Evolutionary conservation across 2,888 invertebrate species (phyloP), one percentile per base, ranked within the genome.

Genomic region (Lapara coniferarum): DNA sequence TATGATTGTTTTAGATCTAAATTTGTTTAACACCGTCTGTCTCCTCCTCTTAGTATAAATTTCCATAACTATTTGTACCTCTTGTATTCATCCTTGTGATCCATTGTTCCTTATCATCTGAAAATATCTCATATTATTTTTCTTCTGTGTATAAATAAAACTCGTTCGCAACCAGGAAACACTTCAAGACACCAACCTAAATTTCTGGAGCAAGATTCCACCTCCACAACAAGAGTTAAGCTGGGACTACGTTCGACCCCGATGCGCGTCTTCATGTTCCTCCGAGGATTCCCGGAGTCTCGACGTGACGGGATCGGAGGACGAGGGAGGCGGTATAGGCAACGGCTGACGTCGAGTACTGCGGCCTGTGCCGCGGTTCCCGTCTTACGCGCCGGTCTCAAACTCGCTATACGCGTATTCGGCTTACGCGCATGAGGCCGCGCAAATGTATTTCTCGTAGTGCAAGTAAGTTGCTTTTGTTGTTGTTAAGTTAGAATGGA

Each of bases 301-400:
- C 3, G 94, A 94, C 80, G 94, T 94, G 58, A 94, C 94, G 89
- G 94, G 94, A 7, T 94, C 94, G 0, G 94, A 94, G 77, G 94
- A 94, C 72, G 94, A 94, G 72, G 92, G 92, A 0, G 90, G 89
- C 0, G 89, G 86, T 0, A 76, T 73, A 2, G 85, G 76, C 68
- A 90, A 87, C 52, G 92, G 90, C 87, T 93, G 93, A 92, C 92
- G 91, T 75, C 89, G 87, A 67, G 86, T 94, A 69, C 81, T 94
- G 93, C 94, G 94, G 88, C 94, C 94, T 0, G 94, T 94, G 89
- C 94, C 94, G 88, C 92, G 94, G 72, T 91, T 94, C 73, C 94
- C 94, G 12, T 74, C 88, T 57, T 85, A 85, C 70, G 78, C 85
- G 51, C 84, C 86, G 46, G 78, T 90, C 59, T 73, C 84, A 10